Base-by-base conservation (phyloP, 2,797 vertebrate genomes). In the Labeo calbasu region DNA sequence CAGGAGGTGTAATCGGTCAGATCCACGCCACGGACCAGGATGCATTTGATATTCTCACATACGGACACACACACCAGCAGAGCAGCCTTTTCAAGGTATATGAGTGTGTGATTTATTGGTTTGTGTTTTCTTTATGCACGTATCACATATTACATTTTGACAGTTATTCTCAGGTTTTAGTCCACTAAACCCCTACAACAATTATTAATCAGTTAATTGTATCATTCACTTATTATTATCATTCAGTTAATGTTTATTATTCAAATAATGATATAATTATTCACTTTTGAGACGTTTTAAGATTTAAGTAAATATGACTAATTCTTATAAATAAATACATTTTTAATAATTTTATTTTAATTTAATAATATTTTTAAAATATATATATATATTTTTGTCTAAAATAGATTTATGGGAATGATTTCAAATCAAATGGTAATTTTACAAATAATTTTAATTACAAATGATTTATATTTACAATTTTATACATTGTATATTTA, bases 1-100 rank as follows among this genome's bases (percentile, higher is more conserved):
- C 98, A 0, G 98, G 98, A 0, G 98, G 98, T 3, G 97, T 99
- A 53, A 99, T 99, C 51, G 98, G 98, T 50, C 97, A 98, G 89
- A 96, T 99, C 61, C 98, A 99, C 0, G 98, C 98, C 81, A 98
- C 97, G 0, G 98, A 99, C 85, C 97, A 97, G 75, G 98, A 99
- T 73, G 93, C 97, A n/a, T 99, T 99, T 0, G 98, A 99, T 0
- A 96, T 95, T 4, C 94, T 99, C 85, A 97, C 95, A 0, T 99
- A 97, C 13, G 95, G 95, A 0, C 95, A 99, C 17, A 96, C 96
- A 32, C 93, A 97, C 0, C 96, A 97, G 83, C 97, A 99, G 90
- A 98, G 95, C 86, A 98, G 97, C 89, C 94, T 99, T 63, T 99
- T 99, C 90, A 98, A 99, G 92, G 97, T 89, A 17, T 14, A 5